A percentile compares a stretch with the other conserved stretches of the same genome.
Conservation (phyloP, 2,113 vertebrate species). For the Penelope pileata region DNA sequence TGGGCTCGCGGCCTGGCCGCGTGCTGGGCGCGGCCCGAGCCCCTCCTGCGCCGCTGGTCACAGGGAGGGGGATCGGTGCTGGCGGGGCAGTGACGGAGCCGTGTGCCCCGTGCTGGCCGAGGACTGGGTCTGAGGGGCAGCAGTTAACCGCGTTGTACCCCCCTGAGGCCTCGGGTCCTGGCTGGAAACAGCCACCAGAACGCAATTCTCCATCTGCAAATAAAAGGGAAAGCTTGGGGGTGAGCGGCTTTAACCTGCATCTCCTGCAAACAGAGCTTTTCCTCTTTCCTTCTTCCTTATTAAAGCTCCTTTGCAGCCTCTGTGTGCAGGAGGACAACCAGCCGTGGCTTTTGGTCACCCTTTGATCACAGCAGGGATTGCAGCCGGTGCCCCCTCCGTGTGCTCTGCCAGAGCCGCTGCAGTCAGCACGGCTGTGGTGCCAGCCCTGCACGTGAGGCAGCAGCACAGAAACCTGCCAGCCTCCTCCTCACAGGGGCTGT, state of each 20-base stretch:
- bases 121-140: too few species aligned
- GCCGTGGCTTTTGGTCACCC: too few species aligned
- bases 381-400: background rate
- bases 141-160: too few species aligned
- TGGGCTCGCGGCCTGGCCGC: too few species aligned
- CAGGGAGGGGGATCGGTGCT: background rate
- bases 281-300: background rate
- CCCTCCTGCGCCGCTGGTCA: background rate
- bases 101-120: too few species aligned
- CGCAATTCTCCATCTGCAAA: background rate
- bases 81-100: accelerated
- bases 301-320: background rate
- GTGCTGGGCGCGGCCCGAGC: accelerated
- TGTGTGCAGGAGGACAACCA: accelerated
- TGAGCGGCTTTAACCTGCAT: background rate
- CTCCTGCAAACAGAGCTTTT: background rate
- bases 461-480: background rate
- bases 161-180: too few species aligned
- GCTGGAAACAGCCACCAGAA: background rate
- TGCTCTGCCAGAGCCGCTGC: constrained; percentile 8
- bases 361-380: background rate
- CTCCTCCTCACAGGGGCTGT: background rate
- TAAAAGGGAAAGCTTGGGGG: background rate
- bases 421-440: constrained; percentile 12
- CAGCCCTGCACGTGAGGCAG: background rate